A percentile compares a stretch with the other conserved stretches of the same genome.
Evolutionary conservation across 1,140 invertebrate genomes (phyloP).

Genomic region (Lucilia cuprina): DNA sequence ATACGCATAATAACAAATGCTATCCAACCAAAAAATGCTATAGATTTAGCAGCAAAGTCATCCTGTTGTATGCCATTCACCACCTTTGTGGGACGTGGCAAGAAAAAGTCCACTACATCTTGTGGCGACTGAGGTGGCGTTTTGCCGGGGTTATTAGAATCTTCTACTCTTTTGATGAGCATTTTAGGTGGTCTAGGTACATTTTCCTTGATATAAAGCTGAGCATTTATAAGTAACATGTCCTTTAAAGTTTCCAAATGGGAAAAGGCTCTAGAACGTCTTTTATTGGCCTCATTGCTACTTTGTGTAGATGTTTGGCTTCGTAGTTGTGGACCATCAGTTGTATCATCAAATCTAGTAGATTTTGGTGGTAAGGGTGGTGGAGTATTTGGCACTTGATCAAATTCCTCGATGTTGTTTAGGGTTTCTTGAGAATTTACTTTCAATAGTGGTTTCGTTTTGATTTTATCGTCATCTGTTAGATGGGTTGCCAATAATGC

Average conservation of each 20-base stretch:
- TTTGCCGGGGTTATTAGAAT: constrained; percentile 39
- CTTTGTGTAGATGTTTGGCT: constrained; percentile 44
- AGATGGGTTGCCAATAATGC: constrained; percentile 44
- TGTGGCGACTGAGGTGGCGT: constrained; percentile 45
- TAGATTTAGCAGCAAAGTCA: constrained; percentile 70
- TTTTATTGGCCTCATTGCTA: constrained; percentile 43
- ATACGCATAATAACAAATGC: constrained; percentile 73
- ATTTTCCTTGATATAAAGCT: constrained; percentile 57
- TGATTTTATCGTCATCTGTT: constrained; percentile 56
- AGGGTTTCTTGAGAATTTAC: constrained; percentile 39
- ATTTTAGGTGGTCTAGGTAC: constrained; percentile 54
- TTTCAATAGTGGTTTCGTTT: constrained; percentile 35
- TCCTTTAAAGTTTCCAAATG: constrained; percentile 57
- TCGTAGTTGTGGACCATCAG: constrained; percentile 46
- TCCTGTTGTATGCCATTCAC: constrained; percentile 72
- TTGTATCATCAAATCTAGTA: constrained; percentile 36
- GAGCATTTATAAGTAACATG: constrained; percentile 59
- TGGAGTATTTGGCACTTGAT: constrained; percentile 51
- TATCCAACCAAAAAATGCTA: constrained; percentile 76
- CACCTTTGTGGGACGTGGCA: constrained; percentile 55
- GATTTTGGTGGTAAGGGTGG: constrained; percentile 49
- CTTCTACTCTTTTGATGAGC: constrained; percentile 44
- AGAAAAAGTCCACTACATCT: constrained; percentile 60
- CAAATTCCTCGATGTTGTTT: constrained; percentile 50
- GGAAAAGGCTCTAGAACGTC: constrained; percentile 46